These are phyloP conservation scores for Aphidius ervi DNA, from an alignment of 1,140 invertebrate species.

Conservation along the genomic window DNA sequence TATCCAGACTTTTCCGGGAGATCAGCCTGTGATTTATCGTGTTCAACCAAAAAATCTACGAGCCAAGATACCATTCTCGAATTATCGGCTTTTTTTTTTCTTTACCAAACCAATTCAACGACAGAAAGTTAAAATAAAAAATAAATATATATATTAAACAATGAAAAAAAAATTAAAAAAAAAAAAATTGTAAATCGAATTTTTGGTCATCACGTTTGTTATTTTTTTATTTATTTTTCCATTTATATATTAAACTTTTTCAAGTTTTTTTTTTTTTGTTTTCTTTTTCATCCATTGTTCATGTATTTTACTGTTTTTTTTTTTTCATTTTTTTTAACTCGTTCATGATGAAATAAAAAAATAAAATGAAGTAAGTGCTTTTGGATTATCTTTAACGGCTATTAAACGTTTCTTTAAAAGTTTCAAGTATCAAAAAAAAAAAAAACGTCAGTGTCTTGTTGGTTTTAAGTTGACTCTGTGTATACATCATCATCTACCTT, in stretches of 20 bases:
- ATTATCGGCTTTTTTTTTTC: background rate
- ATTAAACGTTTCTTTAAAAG: constrained; percentile 24
- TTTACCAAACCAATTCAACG: too few species aligned
- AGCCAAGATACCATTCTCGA: constrained; percentile 15
- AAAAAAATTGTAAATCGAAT: constrained; percentile 9
- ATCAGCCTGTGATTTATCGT: constrained; percentile 33
- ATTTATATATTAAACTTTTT: too few species aligned
- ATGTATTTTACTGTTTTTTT: too few species aligned
- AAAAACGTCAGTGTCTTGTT: constrained; percentile 22
- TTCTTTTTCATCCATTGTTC: too few species aligned
- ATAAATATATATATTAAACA: constrained; percentile 2
- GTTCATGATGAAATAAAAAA: too few species aligned
- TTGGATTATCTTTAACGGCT: constrained; percentile 26
- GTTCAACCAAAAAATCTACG: constrained; percentile 20
- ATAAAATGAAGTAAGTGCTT: background rate
- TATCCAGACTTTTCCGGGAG: constrained; percentile 33
- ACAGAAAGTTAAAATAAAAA: background rate
- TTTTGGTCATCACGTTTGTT: background rate
- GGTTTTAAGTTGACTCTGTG: constrained; percentile 11
- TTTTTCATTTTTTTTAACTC: too few species aligned
- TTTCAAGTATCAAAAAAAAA: constrained; percentile 20
- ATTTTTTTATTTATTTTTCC: too few species aligned
- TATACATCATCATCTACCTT: too few species aligned
- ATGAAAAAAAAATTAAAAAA: too few species aligned
- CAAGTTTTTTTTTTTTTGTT: too few species aligned